These are phyloP conservation scores for Oscheius sp. DNA, from an alignment of 2,888 invertebrate species.

Conservation along the genomic window DNA sequence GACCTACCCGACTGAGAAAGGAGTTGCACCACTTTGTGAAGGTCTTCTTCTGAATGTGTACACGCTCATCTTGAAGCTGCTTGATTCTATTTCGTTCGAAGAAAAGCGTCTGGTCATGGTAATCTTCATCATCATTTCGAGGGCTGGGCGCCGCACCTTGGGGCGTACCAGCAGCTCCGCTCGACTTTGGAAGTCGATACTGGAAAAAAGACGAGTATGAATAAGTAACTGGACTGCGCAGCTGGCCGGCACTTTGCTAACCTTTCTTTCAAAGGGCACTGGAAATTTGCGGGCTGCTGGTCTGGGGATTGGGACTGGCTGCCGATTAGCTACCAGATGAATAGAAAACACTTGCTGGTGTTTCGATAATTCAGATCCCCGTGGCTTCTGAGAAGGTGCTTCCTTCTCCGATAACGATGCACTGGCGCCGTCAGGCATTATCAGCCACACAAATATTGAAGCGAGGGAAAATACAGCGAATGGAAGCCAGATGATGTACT, in stretches of 20 bases:
- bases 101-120: slow-evolving; percentile 68
- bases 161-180: slow-evolving; percentile 38
- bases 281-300: slow-evolving; percentile 17
- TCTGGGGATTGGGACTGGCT: not conserved
- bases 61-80: slow-evolving; percentile 85
- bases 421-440: slow-evolving; percentile 34
- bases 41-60: slow-evolving; percentile 98
- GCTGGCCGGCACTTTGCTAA: not conserved
- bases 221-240: not conserved
- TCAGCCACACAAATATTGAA: slow-evolving; percentile 32
- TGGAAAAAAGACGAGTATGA: slow-evolving; percentile 34
- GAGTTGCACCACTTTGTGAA: slow-evolving; percentile 99
- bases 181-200: slow-evolving; percentile 50
- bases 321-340: slow-evolving; percentile 12
- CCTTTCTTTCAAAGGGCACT: slow-evolving; percentile 17
- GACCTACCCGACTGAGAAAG: slow-evolving; percentile 87
- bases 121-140: slow-evolving; percentile 62
- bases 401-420: slow-evolving; percentile 20
- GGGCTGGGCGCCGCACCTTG: slow-evolving; percentile 44
- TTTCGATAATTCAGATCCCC: slow-evolving; percentile 12
- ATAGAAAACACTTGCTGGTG: slow-evolving; percentile 24
- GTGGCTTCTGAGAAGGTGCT: not conserved
- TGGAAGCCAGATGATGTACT: slow-evolving; percentile 12
- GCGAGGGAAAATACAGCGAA: slow-evolving; percentile 16
- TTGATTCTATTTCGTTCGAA: slow-evolving; percentile 69